Conservation (phyloP, 2,113 vertebrate genomes). For the Alosa alosa region DNA sequence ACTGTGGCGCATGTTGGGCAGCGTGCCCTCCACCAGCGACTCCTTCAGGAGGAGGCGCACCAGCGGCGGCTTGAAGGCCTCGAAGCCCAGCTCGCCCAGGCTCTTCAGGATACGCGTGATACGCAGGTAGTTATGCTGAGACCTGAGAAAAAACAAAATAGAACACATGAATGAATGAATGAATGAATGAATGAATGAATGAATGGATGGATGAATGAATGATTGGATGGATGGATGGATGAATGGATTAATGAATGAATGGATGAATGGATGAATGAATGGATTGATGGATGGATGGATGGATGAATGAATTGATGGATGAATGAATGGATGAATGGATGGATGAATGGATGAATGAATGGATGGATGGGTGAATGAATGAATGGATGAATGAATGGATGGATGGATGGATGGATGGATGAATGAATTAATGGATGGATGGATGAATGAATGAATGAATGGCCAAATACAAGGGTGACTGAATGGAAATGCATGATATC, state of each 20-base stretch:
- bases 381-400: no score
- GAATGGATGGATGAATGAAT: no score
- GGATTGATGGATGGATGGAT: no score
- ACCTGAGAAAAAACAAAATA: slow-evolving; percentile 67
- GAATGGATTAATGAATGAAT: no score
- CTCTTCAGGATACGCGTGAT: slow-evolving; percentile 98
- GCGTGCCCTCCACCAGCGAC: slow-evolving; percentile 82
- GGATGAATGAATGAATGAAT: neutral
- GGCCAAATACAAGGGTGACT: neutral
- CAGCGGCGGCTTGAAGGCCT: slow-evolving; percentile 90
- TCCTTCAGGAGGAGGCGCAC: slow-evolving; percentile 91
- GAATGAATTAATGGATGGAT: no score
- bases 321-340: neutral
- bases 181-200: neutral
- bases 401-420: no score
- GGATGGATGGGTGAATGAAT: no score
- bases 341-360: no score
- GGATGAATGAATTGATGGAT: no score
- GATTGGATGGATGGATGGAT: no score
- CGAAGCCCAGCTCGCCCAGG: slow-evolving; percentile 93
- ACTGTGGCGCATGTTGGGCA: slow-evolving; percentile 94
- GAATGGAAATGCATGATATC: neutral
- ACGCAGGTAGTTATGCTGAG: slow-evolving; percentile 96
- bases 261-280: no score
- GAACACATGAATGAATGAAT: neutral